Evolutionary conservation across 2,888 invertebrate genomes (phyloP).

Genomic region (Malthinus seriepunctatus): DNA sequence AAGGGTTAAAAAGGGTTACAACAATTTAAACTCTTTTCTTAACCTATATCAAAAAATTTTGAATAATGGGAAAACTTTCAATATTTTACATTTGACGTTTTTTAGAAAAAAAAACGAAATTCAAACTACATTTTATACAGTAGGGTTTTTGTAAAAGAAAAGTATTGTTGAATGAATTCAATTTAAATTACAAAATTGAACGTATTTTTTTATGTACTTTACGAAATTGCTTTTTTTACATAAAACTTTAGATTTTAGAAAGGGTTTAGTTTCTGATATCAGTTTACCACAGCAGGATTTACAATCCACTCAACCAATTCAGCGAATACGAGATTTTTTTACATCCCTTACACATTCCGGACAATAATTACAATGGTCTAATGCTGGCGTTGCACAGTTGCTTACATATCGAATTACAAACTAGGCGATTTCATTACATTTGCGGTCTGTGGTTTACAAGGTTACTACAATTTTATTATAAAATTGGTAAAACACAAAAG

Average conservation of each 20-base stretch:
- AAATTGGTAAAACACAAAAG: slow-evolving; percentile 8
- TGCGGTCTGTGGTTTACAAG: slow-evolving; percentile 45
- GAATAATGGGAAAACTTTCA: background rate
- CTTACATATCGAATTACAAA: slow-evolving; percentile 38
- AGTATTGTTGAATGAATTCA: background rate
- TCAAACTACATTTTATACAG: too few species aligned
- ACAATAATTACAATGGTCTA: slow-evolving; percentile 38
- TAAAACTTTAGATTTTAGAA: slow-evolving; percentile 10
- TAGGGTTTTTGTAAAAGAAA: background rate
- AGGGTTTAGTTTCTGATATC: slow-evolving; percentile 28
- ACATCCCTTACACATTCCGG: slow-evolving; percentile 33
- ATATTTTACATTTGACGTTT: background rate
- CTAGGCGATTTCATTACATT: slow-evolving; percentile 44
- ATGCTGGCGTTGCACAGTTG: slow-evolving; percentile 42
- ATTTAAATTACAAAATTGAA: slow-evolving; percentile 4
- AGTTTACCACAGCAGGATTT: slow-evolving; percentile 28
- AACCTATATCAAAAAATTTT: background rate
- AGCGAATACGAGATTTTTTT: slow-evolving; percentile 35
- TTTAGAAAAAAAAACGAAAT: too few species aligned
- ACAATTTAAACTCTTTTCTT: background rate
- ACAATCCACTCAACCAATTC: slow-evolving; percentile 37
- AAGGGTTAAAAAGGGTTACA: slow-evolving; percentile 4
- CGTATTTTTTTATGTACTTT: slow-evolving; percentile 7
- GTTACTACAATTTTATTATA: slow-evolving; percentile 38
- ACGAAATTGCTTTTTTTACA: slow-evolving; percentile 14